These are phyloP conservation scores for Mugil cephalus DNA, from an alignment of 2,113 vertebrate species.

Conservation along the genomic window DNA sequence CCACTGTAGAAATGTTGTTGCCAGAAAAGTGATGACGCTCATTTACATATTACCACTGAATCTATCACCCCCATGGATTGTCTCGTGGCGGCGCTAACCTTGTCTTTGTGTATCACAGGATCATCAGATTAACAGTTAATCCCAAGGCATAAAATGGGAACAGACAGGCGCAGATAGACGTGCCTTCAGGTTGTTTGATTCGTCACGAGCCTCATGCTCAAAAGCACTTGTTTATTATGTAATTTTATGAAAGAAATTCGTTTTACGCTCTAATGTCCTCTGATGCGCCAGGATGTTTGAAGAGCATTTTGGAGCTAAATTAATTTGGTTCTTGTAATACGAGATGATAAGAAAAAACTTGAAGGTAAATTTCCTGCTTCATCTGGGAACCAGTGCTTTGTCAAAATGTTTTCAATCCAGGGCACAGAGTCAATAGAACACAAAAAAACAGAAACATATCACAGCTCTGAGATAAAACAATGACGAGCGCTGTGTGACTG, in stretches of 20 bases:
- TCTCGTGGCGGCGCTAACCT: slow-evolving; percentile 23
- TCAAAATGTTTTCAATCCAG: no score
- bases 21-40: slow-evolving; percentile 51
- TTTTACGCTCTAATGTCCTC: slow-evolving; percentile 7
- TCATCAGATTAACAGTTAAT: slow-evolving; percentile 55
- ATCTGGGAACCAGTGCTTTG: background rate
- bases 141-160: background rate
- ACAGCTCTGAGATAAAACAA: no score
- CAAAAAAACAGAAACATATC: no score
- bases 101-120: slow-evolving; percentile 37
- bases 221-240: slow-evolving; percentile 8
- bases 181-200: slow-evolving; percentile 16
- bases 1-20: slow-evolving; percentile 40
- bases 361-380: background rate
- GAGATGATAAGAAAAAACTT: background rate
- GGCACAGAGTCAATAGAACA: no score
- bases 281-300: slow-evolving; percentile 32
- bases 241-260: slow-evolving; percentile 7
- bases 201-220: background rate
- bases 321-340: slow-evolving; percentile 6
- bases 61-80: slow-evolving; percentile 16
- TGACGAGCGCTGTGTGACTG: background rate
- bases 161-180: background rate
- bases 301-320: slow-evolving; percentile 25
- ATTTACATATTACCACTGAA: slow-evolving; percentile 68